Evolutionary conservation across 2,888 invertebrate species (phyloP).

Genomic region (Aporophyla lueneburgensis): DNA sequence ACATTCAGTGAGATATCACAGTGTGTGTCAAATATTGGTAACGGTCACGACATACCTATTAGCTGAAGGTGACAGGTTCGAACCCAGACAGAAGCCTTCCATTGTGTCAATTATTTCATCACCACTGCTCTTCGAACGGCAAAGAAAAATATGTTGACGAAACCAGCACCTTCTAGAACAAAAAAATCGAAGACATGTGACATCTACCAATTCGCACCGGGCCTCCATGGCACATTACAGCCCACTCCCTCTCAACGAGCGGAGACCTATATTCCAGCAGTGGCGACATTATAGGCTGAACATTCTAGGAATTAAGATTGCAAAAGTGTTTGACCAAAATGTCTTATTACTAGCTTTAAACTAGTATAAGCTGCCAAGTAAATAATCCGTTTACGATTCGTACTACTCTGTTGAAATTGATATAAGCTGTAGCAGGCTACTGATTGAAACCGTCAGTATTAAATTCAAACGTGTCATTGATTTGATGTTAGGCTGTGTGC

Average conservation of each 20-base stretch:
- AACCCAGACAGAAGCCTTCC: no score
- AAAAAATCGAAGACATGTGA: no score
- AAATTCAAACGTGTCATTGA: slow-evolving; percentile 26
- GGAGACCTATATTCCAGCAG: no score
- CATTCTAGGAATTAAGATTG: background rate
- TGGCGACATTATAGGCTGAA: no score
- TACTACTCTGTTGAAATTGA: slow-evolving; percentile 29
- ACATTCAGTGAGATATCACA: background rate
- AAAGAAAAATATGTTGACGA: background rate
- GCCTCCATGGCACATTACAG: no score
- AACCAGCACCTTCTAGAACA: no score
- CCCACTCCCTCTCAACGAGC: no score
- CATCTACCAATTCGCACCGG: no score
- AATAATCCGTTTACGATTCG: slow-evolving; percentile 21
- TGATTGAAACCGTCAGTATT: slow-evolving; percentile 46
- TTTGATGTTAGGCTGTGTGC: slow-evolving; percentile 16
- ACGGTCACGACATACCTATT: no score
- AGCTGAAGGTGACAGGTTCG: no score
- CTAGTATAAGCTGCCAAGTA: background rate
- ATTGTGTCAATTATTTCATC: no score
- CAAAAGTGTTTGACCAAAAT: slow-evolving; percentile 16
- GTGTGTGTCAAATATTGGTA: background rate
- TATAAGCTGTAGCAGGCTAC: slow-evolving; percentile 14
- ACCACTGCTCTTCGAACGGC: no score
- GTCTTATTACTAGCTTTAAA: slow-evolving; percentile 15